Conservation (phyloP, 2,888 invertebrate species). For the Drosophila barbarae region DNA sequence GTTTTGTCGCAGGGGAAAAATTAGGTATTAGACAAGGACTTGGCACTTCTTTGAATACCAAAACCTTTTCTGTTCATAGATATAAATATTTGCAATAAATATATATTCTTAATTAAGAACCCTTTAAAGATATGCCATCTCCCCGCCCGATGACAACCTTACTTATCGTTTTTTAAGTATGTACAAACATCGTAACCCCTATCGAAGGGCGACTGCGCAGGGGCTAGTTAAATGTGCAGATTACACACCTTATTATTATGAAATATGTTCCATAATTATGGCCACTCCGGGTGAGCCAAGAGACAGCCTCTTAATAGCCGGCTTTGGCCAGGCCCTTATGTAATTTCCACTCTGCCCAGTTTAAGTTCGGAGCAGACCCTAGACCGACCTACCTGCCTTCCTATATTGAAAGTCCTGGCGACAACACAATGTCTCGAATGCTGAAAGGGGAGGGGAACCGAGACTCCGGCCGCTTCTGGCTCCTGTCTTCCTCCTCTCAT, state of each 20-base stretch:
- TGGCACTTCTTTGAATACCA: background rate
- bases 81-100: too few relatives aligned
- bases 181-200: conserved; percentile 43
- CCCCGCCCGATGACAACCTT: conserved; percentile 35
- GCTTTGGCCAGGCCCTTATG: conserved; percentile 57
- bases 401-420: conserved; percentile 72
- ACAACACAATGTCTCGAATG: conserved; percentile 62
- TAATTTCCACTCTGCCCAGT: conserved; percentile 53
- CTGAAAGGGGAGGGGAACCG: background rate
- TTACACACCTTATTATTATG: conserved; percentile 75
- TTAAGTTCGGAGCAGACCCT: conserved; percentile 23
- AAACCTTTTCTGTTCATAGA: too few relatives aligned
- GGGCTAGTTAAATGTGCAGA: conserved; percentile 67
- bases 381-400: conserved; percentile 35
- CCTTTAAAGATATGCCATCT: conserved; percentile 3
- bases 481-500: conserved; percentile 75
- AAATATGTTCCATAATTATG: conserved; percentile 72
- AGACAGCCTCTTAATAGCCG: conserved; percentile 64
- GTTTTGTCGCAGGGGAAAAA: background rate
- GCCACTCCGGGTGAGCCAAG: conserved; percentile 31
- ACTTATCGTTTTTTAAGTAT: conserved; percentile 54
- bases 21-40: background rate
- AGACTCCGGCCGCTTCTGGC: conserved; percentile 45
- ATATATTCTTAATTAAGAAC: background rate
- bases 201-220: conserved; percentile 38